Evolutionary conservation across 92 coral and sea anemone species (phyloP).

Genomic region (Nematostella vectensis): DNA sequence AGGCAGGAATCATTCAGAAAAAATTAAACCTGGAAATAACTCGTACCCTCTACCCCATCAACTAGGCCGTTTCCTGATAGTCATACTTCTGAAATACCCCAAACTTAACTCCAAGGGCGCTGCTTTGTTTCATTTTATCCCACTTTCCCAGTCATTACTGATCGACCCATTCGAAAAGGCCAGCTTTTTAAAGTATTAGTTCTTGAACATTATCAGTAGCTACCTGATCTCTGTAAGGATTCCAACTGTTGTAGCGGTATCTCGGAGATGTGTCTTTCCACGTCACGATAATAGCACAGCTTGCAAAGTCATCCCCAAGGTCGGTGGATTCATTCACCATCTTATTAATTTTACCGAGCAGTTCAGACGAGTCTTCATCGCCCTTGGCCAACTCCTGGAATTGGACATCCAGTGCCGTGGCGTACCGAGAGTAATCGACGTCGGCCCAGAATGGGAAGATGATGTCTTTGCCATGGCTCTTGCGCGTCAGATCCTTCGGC

Average conservation of each 20-base stretch:
- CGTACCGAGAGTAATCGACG: not conserved
- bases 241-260: not conserved
- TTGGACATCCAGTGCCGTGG: not conserved
- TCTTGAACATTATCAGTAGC: no score
- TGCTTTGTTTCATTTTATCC: no score
- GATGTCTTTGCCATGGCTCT: slow-evolving; percentile 11
- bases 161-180: no score
- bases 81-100: no score
- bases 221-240: slow-evolving; percentile 8
- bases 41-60: no score
- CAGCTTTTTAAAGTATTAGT: no score
- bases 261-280: slow-evolving; percentile 34
- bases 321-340: slow-evolving; percentile 27
- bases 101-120: no score
- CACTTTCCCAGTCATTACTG: no score
- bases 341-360: slow-evolving; percentile 18
- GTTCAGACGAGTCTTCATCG: slow-evolving; percentile 1
- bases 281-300: slow-evolving; percentile 37
- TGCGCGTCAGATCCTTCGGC: slow-evolving; percentile 14
- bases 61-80: no score
- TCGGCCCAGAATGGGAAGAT: slow-evolving; percentile 43
- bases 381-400: slow-evolving; percentile 5
- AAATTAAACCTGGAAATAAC: no score
- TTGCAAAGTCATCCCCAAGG: slow-evolving; percentile 10
- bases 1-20: no score